Evolutionary conservation across 64 coral and sea anemone species (phyloP).

Genomic region (Hydrozoanthus tunicans): DNA sequence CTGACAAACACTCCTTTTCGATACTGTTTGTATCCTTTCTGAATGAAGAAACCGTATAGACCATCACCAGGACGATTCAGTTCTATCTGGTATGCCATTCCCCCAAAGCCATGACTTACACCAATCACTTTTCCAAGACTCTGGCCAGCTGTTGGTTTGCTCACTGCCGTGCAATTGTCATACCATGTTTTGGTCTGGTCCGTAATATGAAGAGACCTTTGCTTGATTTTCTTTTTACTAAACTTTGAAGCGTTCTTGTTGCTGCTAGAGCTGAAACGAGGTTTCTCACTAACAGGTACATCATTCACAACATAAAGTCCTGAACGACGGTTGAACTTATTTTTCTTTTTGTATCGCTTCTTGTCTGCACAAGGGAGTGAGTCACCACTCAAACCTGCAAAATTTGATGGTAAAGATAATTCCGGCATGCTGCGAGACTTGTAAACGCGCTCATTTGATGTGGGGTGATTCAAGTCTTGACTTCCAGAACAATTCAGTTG

Average conservation of each 20-base stretch:
- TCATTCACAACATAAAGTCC: slow-evolving; percentile 94
- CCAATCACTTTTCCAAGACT: slow-evolving; percentile 73
- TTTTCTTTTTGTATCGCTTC: slow-evolving; percentile 64
- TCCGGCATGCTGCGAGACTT: slow-evolving; percentile 53
- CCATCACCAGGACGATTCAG: slow-evolving; percentile 75
- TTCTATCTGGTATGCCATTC: slow-evolving; percentile 88
- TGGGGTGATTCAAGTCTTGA: slow-evolving; percentile 18
- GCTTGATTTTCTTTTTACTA: slow-evolving; percentile 59
- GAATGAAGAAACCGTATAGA: slow-evolving; percentile 92
- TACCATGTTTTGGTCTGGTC: slow-evolving; percentile 91
- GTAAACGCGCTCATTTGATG: background rate
- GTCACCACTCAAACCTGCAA: slow-evolving; percentile 5
- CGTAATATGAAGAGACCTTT: slow-evolving; percentile 67
- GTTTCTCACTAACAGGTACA: slow-evolving; percentile 76
- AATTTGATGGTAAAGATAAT: background rate
- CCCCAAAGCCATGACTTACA: slow-evolving; percentile 73
- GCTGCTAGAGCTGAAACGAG: slow-evolving; percentile 47
- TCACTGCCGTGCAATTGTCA: slow-evolving; percentile 82
- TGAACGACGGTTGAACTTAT: slow-evolving; percentile 82
- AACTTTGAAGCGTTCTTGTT: slow-evolving; percentile 62
- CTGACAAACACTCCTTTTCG: slow-evolving; percentile 79
- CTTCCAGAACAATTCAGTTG: slow-evolving; percentile 19
- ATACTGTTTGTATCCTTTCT: slow-evolving; percentile 83
- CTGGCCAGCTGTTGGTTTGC: slow-evolving; percentile 81
- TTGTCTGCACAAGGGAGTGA: slow-evolving; percentile 42